Percentiles rank a stretch among this genome's conserved stretches.
phyloP scores from a whole-genome alignment of 1,140 invertebrate genomes.

The Pseudachorutes palmiensis region DNA sequence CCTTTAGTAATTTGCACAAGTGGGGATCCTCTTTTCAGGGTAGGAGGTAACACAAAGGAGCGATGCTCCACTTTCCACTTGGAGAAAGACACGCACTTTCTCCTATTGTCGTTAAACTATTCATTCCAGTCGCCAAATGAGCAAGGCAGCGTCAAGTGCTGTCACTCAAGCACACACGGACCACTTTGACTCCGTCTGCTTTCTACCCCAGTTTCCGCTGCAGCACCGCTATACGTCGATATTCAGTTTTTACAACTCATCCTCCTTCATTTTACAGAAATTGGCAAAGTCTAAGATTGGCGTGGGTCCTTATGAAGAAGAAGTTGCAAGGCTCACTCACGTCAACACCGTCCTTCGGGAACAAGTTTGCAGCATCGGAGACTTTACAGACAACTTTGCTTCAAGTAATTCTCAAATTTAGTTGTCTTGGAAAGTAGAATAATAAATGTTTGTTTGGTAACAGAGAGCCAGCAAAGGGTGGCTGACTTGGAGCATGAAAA shows the following conservation, averaged over 20 bases:
- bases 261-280: slow-evolving; percentile 25
- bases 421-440: slow-evolving; percentile 5
- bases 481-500: slow-evolving; percentile 28
- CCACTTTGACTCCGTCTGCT: background rate
- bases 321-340: slow-evolving; percentile 24
- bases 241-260: background rate
- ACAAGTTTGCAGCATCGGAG: slow-evolving; percentile 13
- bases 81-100: background rate
- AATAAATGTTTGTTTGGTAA: background rate
- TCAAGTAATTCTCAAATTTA: slow-evolving; percentile 22
- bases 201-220: background rate
- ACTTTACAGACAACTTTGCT: slow-evolving; percentile 18
- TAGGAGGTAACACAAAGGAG: background rate
- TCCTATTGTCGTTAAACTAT: background rate
- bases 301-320: slow-evolving; percentile 27
- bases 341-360: slow-evolving; percentile 31
- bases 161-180: too few relatives aligned
- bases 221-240: too few relatives aligned
- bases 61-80: background rate
- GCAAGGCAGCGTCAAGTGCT: too few relatives aligned
- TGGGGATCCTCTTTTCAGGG: background rate
- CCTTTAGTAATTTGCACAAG: background rate
- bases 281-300: slow-evolving; percentile 29
- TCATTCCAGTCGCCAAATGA: too few relatives aligned
- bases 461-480: background rate